Evolutionary conservation across 2,113 vertebrate species (phyloP).

Genomic region (Festucalex cinctus): DNA sequence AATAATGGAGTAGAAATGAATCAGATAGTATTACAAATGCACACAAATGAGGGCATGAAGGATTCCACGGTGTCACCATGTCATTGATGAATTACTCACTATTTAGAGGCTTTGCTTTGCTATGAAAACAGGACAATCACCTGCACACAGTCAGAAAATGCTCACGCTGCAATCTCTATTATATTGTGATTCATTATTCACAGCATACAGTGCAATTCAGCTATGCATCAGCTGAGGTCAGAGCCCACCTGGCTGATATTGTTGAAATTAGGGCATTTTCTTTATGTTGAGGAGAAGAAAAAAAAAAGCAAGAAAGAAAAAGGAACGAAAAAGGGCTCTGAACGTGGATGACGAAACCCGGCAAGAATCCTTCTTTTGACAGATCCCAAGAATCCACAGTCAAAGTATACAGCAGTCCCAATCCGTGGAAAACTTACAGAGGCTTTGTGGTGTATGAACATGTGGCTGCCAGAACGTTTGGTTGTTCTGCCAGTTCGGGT

Average conservation of each 20-base stretch:
- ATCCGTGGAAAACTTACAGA: slow-evolving; percentile 33
- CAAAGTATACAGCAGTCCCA: slow-evolving; percentile 10
- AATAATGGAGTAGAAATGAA: not conserved
- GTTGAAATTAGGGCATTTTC: slow-evolving; percentile 1
- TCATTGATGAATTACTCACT: slow-evolving; percentile 40
- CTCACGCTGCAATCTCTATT: slow-evolving; percentile 45
- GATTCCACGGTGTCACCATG: not conserved
- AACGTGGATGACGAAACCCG: slow-evolving; percentile 9
- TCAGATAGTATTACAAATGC: slow-evolving; percentile 7
- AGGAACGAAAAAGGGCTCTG: not conserved
- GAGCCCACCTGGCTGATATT: slow-evolving; percentile 50
- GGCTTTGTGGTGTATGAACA: slow-evolving; percentile 45
- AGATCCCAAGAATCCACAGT: slow-evolving; percentile 16
- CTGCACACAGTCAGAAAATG: slow-evolving; percentile 41
- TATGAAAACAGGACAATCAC: slow-evolving; percentile 49
- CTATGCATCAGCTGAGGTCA: slow-evolving; percentile 27
- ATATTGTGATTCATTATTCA: slow-evolving; percentile 51
- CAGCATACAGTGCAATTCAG: slow-evolving; percentile 26
- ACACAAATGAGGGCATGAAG: slow-evolving; percentile 10
- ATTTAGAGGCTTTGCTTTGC: slow-evolving; percentile 44
- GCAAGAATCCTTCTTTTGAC: slow-evolving; percentile 9
- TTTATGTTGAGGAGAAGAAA: not conserved
- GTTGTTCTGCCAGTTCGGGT: slow-evolving; percentile 42
- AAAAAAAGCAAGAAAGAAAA: not conserved
- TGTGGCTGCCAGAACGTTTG: slow-evolving; percentile 57